Conservation (phyloP, 2,888 invertebrate genomes). For the Neoscelio sp. region DNA sequence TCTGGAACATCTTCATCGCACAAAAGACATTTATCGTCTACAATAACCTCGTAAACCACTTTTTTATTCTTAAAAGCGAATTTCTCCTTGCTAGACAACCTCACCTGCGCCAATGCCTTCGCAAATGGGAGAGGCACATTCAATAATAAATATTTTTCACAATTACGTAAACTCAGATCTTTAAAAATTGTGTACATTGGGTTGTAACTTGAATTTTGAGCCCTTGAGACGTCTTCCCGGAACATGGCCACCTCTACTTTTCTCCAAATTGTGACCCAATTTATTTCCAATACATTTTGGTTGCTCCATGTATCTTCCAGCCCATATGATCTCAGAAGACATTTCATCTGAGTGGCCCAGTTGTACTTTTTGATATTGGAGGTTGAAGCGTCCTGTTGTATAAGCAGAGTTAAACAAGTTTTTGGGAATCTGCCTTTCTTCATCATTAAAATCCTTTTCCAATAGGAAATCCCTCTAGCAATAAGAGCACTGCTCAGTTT, state of each 20-base stretch:
- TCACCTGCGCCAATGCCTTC: neutral
- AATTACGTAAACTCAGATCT: neutral
- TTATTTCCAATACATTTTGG: no score
- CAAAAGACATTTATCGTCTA: no score
- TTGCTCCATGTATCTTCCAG: neutral
- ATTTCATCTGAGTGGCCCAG: slow-evolving; percentile 1
- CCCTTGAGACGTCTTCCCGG: neutral
- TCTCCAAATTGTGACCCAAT: no score
- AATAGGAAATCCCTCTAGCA: neutral
- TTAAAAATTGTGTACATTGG: neutral
- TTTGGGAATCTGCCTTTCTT: neutral
- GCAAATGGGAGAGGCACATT: neutral
- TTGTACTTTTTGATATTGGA: neutral
- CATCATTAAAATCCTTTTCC: neutral
- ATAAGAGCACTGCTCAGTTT: neutral
- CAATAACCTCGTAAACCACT: no score
- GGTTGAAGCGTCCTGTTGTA: neutral
- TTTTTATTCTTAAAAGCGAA: no score
- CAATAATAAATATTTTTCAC: neutral
- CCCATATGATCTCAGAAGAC: neutral
- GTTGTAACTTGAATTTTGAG: neutral
- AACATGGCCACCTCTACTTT: no score
- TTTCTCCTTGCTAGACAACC: no score
- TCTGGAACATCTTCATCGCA: no score
- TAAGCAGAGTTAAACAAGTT: neutral